A percentile compares a stretch with the other conserved stretches of the same genome.
phyloP scores from a whole-genome alignment of 2,113 vertebrate genomes.

The Halcyon malimbica region DNA sequence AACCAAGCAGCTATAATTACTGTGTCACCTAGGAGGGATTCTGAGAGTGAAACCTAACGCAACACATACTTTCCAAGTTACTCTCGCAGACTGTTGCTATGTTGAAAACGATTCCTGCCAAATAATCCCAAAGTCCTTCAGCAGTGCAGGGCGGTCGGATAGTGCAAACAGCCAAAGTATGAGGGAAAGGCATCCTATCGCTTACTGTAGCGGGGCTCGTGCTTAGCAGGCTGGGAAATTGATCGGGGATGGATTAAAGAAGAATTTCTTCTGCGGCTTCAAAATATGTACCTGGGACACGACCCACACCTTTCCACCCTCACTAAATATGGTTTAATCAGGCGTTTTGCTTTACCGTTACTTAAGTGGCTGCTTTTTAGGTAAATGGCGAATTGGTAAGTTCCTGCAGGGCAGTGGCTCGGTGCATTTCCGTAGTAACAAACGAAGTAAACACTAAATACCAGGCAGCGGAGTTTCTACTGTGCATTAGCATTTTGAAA shows the following conservation, averaged over 20 bases:
- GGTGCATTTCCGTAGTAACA: not conserved
- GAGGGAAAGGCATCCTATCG: not conserved
- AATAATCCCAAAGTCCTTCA: not conserved
- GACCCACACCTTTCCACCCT: not conserved
- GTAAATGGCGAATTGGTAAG: not conserved
- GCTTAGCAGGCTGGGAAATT: not conserved
- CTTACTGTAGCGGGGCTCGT: not conserved
- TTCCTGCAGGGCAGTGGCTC: not conserved
- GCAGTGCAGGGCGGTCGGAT: not conserved
- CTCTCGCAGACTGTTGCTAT: not conserved
- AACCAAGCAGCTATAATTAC: not conserved
- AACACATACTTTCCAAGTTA: not conserved
- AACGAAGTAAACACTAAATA: not conserved
- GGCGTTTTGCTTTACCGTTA: not conserved
- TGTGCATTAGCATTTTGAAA: not conserved
- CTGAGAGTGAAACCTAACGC: not conserved
- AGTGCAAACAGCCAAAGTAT: not conserved
- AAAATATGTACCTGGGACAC: not conserved
- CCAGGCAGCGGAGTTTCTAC: not conserved
- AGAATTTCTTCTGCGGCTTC: not conserved
- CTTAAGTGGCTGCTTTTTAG: not conserved
- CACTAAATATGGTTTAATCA: not conserved
- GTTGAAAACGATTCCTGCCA: not conserved
- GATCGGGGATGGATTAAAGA: not conserved
- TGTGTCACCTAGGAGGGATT: not conserved